Percentiles rank a stretch among this genome's conserved stretches.
phyloP scores from a whole-genome alignment of 1,140 invertebrate genomes.

The Megalopta genalis region DNA sequence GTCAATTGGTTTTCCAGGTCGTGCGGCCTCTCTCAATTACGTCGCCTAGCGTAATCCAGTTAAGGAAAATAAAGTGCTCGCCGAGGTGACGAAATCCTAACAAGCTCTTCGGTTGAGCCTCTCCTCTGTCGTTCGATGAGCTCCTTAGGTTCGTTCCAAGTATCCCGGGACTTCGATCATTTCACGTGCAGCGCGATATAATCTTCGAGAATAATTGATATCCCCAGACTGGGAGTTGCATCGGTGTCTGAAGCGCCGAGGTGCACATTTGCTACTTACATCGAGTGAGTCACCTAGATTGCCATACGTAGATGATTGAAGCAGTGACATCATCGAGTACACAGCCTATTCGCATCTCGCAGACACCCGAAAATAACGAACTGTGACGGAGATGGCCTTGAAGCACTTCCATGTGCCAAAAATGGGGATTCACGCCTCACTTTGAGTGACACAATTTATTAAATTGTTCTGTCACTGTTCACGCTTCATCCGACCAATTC shows the following conservation, averaged over 20 bases:
- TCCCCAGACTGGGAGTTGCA: too few species aligned
- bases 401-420: not conserved
- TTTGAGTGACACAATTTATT: too few species aligned
- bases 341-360: not conserved
- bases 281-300: not conserved
- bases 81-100: conserved; percentile 18
- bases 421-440: not conserved
- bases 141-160: not conserved
- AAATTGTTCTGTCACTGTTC: too few species aligned
- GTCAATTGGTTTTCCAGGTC: conserved; percentile 64
- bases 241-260: not conserved
- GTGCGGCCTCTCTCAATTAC: conserved; percentile 35
- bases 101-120: not conserved
- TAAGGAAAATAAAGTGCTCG: conserved; percentile 19
- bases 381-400: too few species aligned
- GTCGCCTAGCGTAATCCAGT: conserved; percentile 24
- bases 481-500: too few species aligned
- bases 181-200: not conserved
- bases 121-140: not conserved
- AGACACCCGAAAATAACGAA: not conserved
- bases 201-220: not conserved
- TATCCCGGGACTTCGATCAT: too few species aligned
- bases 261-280: not conserved
- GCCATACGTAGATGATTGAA: not conserved
- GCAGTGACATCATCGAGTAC: not conserved